phyloP scores from a whole-genome alignment of 2,797 vertebrate species.

The Streptopelia turtur region DNA sequence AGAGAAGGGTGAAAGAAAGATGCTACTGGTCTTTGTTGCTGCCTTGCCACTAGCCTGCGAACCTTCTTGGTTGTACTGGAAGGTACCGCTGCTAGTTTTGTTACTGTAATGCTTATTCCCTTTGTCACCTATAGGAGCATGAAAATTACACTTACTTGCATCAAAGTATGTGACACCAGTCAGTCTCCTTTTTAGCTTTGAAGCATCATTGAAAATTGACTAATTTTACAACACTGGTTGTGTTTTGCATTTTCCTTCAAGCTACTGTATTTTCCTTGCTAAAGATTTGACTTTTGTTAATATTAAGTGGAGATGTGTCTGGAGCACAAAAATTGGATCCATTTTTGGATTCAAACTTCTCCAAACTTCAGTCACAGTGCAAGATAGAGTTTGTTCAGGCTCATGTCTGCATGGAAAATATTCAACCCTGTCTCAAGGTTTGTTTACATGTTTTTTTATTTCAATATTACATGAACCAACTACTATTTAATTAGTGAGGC shows the following conservation, averaged over 20 bases:
- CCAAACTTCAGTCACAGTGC: background rate
- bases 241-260: background rate
- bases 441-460: conserved; percentile 59
- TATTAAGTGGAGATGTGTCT: background rate
- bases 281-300: background rate
- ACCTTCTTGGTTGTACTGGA: background rate
- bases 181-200: background rate
- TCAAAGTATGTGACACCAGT: background rate
- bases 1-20: background rate
- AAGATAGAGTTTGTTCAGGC: conserved; percentile 20
- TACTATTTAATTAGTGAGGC: conserved; percentile 48
- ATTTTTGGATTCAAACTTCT: background rate
- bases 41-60: background rate
- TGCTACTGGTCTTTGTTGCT: background rate
- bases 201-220: background rate
- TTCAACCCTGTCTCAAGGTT: conserved; percentile 25
- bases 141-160: background rate
- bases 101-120: background rate
- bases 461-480: conserved; percentile 41
- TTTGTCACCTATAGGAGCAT: background rate
- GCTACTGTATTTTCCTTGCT: background rate
- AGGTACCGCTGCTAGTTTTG: background rate
- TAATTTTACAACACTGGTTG: background rate
- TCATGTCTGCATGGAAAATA: conserved; percentile 43
- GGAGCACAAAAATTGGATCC: background rate